Conservation (phyloP, 2,888 invertebrate genomes). For the Hypsopygia costalis region DNA sequence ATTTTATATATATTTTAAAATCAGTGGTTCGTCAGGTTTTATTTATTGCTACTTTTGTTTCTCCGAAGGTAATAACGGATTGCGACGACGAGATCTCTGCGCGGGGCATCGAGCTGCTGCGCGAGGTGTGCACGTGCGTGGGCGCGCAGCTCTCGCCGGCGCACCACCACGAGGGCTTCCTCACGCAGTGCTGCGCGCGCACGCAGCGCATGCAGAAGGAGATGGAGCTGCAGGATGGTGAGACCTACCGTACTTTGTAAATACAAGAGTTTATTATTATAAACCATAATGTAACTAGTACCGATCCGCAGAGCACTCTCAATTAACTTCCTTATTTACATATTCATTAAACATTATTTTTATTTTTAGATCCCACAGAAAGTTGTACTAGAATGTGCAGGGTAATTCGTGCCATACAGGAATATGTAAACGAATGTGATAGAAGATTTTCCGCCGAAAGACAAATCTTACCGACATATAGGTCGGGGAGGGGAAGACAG, state of each 20-base stretch:
- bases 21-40: no score
- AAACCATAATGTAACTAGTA: no score
- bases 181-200: constrained; percentile 94
- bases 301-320: no score
- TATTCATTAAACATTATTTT: no score
- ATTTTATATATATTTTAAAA: no score
- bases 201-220: constrained; percentile 93
- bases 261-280: no score
- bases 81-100: constrained; percentile 96
- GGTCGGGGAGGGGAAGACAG: constrained; percentile 95
- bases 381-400: constrained; percentile 89
- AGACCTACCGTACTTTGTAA: background rate
- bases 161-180: constrained; percentile 94
- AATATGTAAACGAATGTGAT: constrained; percentile 97
- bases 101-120: constrained; percentile 93
- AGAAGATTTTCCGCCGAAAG: constrained; percentile 92
- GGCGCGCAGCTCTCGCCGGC: constrained; percentile 91
- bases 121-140: constrained; percentile 96
- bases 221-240: constrained; percentile 78
- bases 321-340: no score
- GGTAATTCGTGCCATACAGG: constrained; percentile 95
- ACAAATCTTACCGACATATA: constrained; percentile 92
- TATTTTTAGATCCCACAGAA: constrained; percentile 53
- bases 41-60: no score
- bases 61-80: constrained; percentile 92